phyloP scores from a whole-genome alignment of 2,113 vertebrate genomes.

The Benthochromis sp. region DNA sequence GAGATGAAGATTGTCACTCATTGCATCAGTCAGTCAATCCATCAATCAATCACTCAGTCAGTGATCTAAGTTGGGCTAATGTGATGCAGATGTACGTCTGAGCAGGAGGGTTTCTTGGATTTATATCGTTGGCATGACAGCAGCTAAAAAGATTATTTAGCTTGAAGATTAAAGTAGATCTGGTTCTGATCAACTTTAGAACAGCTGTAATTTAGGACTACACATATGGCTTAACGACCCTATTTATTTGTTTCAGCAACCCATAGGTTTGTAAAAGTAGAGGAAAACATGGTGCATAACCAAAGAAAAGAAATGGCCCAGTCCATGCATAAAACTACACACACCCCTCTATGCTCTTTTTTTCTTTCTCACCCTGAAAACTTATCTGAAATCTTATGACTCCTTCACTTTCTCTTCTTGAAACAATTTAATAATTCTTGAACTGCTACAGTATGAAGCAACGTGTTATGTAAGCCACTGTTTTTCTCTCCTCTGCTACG shows the following conservation, averaged over 20 bases:
- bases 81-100: slow-evolving; percentile 13
- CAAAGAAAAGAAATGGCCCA: background rate
- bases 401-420: background rate
- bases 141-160: background rate
- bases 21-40: slow-evolving; percentile 18
- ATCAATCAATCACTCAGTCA: slow-evolving; percentile 3
- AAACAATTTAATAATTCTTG: background rate
- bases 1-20: slow-evolving; percentile 18
- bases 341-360: background rate
- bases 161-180: background rate
- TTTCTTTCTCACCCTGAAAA: background rate
- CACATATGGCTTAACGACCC: background rate
- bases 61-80: background rate
- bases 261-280: background rate
- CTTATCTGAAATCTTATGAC: background rate
- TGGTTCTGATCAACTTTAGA: background rate
- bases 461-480: background rate
- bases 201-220: background rate
- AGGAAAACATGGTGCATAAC: background rate
- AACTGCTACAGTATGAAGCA: background rate
- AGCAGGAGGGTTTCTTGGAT: background rate
- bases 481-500: background rate
- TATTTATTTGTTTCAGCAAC: background rate
- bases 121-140: background rate
- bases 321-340: background rate